phyloP scores from a whole-genome alignment of 2,797 vertebrate species.

The Notoglanidium macrostoma region DNA sequence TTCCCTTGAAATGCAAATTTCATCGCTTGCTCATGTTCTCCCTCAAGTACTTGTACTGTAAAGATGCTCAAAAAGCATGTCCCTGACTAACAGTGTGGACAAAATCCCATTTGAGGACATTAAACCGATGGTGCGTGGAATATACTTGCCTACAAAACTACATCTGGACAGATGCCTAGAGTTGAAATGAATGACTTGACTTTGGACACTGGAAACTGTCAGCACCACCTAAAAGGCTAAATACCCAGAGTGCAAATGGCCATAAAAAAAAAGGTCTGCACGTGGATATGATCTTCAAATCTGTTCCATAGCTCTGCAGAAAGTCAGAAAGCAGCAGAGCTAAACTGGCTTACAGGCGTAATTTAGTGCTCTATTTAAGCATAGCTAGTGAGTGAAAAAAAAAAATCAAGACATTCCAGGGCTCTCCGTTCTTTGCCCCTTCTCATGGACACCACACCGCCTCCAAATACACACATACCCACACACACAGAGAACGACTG shows the following conservation, averaged over 20 bases:
- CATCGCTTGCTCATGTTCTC: not conserved
- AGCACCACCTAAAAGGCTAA: constrained; percentile 3
- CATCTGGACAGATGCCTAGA: constrained; percentile 2
- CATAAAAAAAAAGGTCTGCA: not conserved
- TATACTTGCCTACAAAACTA: not conserved
- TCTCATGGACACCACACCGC: constrained; percentile 7
- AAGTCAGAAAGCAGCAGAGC: not conserved
- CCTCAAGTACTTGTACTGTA: not conserved
- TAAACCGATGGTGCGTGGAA: not conserved
- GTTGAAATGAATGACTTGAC: constrained; percentile 4
- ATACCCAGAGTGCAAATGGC: not conserved
- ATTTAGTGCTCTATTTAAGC: not conserved
- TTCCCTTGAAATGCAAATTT: not conserved
- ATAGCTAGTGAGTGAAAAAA: not conserved
- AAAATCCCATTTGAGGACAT: constrained; percentile 17
- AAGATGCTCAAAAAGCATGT: not conserved
- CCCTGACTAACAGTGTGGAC: not conserved
- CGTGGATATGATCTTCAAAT: not conserved
- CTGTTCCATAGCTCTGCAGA: not conserved
- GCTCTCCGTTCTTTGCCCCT: not conserved
- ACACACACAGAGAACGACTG: constrained; percentile 26
- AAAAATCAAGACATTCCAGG: constrained; percentile 20
- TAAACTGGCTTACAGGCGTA: not conserved
- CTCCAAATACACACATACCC: constrained; percentile 2
- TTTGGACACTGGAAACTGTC: constrained; percentile 4